Conservation (phyloP, 2,113 vertebrate species). For the Carollia perspicillata region DNA sequence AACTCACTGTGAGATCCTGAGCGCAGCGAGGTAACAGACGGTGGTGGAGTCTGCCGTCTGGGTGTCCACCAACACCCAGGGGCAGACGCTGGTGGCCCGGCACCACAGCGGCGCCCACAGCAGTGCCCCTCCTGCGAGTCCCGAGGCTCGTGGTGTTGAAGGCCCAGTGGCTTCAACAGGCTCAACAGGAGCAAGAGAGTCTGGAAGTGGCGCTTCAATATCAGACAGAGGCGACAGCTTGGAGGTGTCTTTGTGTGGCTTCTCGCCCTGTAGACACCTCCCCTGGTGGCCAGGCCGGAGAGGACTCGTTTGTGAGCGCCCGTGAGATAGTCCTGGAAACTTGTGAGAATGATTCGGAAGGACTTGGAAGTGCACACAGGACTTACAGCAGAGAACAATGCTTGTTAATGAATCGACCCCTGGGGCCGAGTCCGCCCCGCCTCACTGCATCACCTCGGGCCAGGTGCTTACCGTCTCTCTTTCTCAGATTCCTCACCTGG, state of each 20-base stretch:
- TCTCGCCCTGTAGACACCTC: neutral
- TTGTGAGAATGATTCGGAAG: neutral
- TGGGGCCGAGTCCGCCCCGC: neutral
- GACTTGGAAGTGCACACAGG: neutral
- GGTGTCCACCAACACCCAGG: too few relatives aligned
- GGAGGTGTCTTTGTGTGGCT: neutral
- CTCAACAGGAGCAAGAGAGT: neutral
- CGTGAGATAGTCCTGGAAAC: neutral
- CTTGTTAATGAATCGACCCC: neutral
- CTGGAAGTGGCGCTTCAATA: neutral
- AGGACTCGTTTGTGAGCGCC: neutral
- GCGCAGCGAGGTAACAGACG: neutral
- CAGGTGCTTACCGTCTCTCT: neutral
- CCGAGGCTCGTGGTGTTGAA: neutral
- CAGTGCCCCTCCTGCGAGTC: neutral
- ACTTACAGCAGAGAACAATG: neutral
- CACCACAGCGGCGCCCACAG: neutral
- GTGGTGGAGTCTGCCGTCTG: neutral
- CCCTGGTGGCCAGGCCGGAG: neutral
- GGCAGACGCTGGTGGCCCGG: neutral
- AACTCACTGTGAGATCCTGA: neutral
- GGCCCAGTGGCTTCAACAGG: neutral
- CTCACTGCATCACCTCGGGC: neutral
- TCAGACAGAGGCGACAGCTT: neutral
- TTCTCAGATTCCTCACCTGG: neutral